Evolutionary conservation across 1,140 invertebrate species (phyloP), one percentile per base, ranked within the genome.

Genomic region (Calliopsis andreniformis): DNA sequence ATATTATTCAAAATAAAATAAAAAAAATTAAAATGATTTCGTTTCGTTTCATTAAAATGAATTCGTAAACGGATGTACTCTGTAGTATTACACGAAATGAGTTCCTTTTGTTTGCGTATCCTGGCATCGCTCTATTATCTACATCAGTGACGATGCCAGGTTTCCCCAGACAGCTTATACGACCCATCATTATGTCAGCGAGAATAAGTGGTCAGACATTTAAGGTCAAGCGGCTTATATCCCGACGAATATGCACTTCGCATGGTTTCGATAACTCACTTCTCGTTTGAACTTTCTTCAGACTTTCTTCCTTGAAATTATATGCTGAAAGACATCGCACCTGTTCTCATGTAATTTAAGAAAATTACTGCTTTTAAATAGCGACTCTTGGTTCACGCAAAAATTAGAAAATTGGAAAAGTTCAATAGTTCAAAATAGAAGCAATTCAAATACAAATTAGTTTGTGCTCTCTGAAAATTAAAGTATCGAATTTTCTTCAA

Each of bases 211-310:
- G 55, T 18, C 42, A 23, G 58, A 63, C 49, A 63, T 69, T 56
- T 75, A 76, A 83, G 82, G 82, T 77, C 80, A 73, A 83, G 67
- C 59, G 12, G 55, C 81, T 80, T 80, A 59, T 66, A 61, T 25
- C 43, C 45, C 32, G 47, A 62, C 25, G 56, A 58, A 58, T 56
- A 61, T 49, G 32, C 18, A 39, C 25, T 14, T 35, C 23, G 59
- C 64, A 76, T 56, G 78, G 70, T 79, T 84, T 78, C 78, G 6
- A 59, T 72, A 78, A 67, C 82, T 81, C 43, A 55, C 47, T 82
- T 83, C 43, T 39, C 51, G 64, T 72, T 64, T 35, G 18, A 23
- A 80, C 81, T 84, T 84, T 83, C 80, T 30, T 72, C 20, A 16
- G 42, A 67, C 71, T 67, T 67, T 75, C 71, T 75, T 75, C 39